Percentiles rank a stretch among this genome's conserved stretches.
These are phyloP conservation scores for Orbicella faveolata DNA, from an alignment of 64 coral and sea anemone species.

Conservation along the genomic window DNA sequence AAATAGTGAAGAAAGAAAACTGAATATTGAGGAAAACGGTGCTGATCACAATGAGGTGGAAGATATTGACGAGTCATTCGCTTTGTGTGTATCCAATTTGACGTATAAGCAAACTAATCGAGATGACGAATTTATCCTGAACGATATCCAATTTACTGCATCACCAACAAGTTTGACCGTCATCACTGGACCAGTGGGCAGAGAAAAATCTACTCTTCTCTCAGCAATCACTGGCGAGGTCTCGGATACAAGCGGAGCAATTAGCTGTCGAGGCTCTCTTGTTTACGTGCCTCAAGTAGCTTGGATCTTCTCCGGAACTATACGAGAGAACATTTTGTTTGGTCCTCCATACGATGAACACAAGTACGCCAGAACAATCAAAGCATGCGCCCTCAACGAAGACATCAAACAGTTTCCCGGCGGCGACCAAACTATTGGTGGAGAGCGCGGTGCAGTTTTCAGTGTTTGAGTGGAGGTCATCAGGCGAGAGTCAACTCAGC, in stretches of 20 bases:
- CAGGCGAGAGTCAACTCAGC: background rate
- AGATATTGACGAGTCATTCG: background rate
- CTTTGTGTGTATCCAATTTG: background rate
- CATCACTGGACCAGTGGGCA: background rate
- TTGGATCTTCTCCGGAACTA: background rate
- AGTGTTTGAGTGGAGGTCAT: slow-evolving; percentile 15
- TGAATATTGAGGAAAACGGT: background rate
- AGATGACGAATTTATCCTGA: background rate
- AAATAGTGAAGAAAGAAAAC: background rate
- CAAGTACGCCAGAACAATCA: background rate
- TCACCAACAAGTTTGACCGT: background rate
- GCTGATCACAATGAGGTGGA: background rate
- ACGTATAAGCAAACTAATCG: background rate
- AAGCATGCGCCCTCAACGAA: background rate
- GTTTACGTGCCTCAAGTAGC: background rate
- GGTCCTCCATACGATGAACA: background rate
- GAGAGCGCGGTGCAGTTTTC: background rate
- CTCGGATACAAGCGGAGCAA: background rate
- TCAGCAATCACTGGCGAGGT: background rate
- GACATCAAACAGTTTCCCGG: background rate
- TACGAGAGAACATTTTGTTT: background rate
- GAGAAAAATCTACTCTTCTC: background rate
- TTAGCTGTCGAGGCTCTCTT: background rate
- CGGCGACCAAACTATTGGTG: background rate
- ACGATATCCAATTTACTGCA: background rate